Conservation (phyloP, 2,888 invertebrate genomes). For the Asteroscopus sphinx region DNA sequence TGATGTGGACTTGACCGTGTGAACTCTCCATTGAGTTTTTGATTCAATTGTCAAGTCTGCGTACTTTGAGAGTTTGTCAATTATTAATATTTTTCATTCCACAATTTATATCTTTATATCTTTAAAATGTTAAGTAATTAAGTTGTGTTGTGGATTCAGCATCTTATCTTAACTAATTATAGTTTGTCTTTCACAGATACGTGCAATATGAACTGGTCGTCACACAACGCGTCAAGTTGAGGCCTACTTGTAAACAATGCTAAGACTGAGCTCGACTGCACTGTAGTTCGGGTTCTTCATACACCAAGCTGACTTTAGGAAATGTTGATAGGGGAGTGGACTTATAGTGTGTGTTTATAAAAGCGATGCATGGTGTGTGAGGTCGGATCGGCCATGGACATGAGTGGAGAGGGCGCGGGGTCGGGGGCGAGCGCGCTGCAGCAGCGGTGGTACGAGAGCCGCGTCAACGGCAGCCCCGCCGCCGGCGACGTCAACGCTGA, state of each 20-base stretch:
- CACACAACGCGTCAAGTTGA: conserved; percentile 59
- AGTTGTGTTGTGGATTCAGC: background rate
- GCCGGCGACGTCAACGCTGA: conserved; percentile 85
- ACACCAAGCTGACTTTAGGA: conserved; percentile 70
- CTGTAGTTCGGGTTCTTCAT: conserved; percentile 62
- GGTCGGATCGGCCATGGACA: conserved; percentile 86
- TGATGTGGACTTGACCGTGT: too few species aligned
- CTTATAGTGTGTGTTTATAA: conserved; percentile 85
- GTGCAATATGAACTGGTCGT: conserved; percentile 71
- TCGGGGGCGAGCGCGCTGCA: conserved; percentile 83
- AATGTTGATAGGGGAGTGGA: conserved; percentile 85
- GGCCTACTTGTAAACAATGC: conserved; percentile 61
- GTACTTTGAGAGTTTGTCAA: too few species aligned
- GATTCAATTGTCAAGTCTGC: too few species aligned
- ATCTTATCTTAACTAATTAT: conserved; percentile 7
- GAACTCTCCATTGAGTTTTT: too few species aligned
- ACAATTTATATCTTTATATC: too few species aligned
- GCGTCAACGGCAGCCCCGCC: conserved; percentile 88
- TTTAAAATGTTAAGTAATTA: too few species aligned
- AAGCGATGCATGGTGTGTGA: conserved; percentile 90
- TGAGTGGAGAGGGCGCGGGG: conserved; percentile 85
- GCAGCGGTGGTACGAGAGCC: conserved; percentile 89
- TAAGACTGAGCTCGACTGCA: conserved; percentile 68
- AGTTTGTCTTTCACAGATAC: conserved; percentile 74
- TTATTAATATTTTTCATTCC: too few species aligned